A percentile compares a stretch with the other conserved stretches of the same genome.
Evolutionary conservation across 1,140 invertebrate genomes (phyloP).

Genomic region (Nephila pilipes): DNA sequence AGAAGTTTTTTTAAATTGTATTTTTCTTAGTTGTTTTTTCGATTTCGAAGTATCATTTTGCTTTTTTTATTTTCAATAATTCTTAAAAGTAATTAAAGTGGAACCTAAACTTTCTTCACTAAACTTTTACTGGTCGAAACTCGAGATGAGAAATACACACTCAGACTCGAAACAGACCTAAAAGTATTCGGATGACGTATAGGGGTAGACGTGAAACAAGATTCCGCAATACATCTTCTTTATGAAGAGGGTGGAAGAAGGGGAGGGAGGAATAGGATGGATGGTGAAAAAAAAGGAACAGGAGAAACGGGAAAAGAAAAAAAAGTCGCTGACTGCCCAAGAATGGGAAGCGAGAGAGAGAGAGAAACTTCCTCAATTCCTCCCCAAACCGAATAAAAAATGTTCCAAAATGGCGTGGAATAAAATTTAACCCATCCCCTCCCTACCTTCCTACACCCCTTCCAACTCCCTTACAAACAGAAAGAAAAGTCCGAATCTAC

Average conservation of each 20-base stretch:
- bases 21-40: too few relatives aligned
- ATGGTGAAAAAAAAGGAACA: background rate
- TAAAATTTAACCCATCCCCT: conserved; percentile 58
- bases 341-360: background rate
- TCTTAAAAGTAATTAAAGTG: too few relatives aligned
- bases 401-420: conserved; percentile 59
- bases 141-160: conserved; percentile 19
- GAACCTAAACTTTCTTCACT: too few relatives aligned
- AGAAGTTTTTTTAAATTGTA: too few relatives aligned
- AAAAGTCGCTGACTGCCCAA: conserved; percentile 16
- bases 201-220: conserved; percentile 15
- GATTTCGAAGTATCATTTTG: too few relatives aligned
- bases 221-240: conserved; percentile 54
- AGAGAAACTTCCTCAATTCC: conserved; percentile 25
- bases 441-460: background rate
- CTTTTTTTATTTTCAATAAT: too few relatives aligned
- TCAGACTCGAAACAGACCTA: background rate
- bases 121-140: background rate
- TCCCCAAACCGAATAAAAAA: conserved; percentile 65
- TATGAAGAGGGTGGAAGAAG: background rate
- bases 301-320: background rate
- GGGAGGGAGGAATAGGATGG: background rate
- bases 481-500: conserved; percentile 51
- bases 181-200: conserved; percentile 48
- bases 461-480: conserved; percentile 28